Percentiles rank a stretch among this genome's conserved stretches.
Conservation (phyloP, 37 sponge, comb jelly and placozoan genomes). For the Corticium candelabrum region DNA sequence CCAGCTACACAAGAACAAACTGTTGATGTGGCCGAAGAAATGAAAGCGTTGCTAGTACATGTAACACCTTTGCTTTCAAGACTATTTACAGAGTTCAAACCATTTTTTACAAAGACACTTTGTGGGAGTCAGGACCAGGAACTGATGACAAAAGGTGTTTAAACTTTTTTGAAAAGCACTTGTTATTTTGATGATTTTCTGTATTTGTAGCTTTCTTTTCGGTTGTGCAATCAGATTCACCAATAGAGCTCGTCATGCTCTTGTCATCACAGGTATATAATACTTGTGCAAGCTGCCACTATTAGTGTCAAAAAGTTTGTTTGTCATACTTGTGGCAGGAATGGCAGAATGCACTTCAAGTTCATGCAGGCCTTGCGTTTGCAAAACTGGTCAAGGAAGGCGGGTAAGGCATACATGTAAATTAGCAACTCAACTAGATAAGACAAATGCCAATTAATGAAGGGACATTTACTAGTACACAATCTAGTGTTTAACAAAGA, state of each 20-base stretch:
- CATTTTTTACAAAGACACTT: not conserved
- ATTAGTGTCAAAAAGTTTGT: too few relatives aligned
- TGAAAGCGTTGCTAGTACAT: not conserved
- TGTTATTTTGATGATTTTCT: not conserved
- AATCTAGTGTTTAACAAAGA: too few relatives aligned
- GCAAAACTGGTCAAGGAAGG: not conserved
- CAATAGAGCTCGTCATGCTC: not conserved
- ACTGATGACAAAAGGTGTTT: not conserved
- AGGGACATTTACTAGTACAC: too few relatives aligned
- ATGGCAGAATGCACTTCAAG: not conserved
- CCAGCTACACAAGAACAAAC: too few relatives aligned
- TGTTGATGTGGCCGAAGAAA: not conserved
- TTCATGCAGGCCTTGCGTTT: not conserved
- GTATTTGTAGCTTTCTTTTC: not conserved
- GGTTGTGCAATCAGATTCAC: not conserved
- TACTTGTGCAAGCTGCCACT: too few relatives aligned
- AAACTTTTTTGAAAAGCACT: not conserved
- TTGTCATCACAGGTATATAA: not conserved
- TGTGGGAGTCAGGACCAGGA: constrained; percentile 1
- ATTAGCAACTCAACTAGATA: too few relatives aligned
- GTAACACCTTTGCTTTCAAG: not conserved
- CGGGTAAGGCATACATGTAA: not conserved
- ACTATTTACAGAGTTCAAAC: not conserved
- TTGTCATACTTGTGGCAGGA: not conserved
- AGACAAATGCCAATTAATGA: too few relatives aligned